Evolutionary conservation across 2,888 invertebrate species (phyloP), one percentile per base, ranked within the genome.

Genomic region (Sylvicola fuscatus): DNA sequence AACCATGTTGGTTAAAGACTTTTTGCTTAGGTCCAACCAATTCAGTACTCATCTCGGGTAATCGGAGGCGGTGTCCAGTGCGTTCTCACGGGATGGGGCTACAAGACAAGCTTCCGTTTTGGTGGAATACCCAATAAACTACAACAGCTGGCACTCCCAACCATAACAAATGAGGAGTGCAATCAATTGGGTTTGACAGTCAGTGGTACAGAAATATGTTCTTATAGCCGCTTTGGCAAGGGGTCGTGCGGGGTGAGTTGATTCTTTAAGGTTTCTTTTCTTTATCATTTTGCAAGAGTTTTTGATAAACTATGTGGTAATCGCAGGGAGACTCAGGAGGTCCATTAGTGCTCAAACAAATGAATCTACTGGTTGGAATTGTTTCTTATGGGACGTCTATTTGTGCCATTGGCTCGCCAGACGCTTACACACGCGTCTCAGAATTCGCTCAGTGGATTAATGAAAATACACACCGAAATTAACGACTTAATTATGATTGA

Each of bases 271-370:
- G 10, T 27, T 34, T 6, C 27, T 11, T 3, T 34, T 11, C 15
- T 12, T 27, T 10, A 21, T 3, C 6, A 32, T 16, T 27, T 27
- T 30, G 7, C n/a, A 27, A 27, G 29, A 13, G n/a, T 7, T 12
- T 13, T 12, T 29, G 5, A 7, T 29, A 27, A 33, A 40, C 14
- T 33, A 14, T 33, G 11, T 12, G 16, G 33, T 35, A 17, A n/a
- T 33, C 31, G 13, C 13, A 56, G 57, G 56, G 57, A 3, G 57
- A 58, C 39, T 56, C 57, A 12, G 57, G 57, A 11, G 57, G 57
- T 2, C 57, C 57, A 3, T 37, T 58, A n/a, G n/a, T n/a, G n/a
- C n/a, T n/a, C n/a, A n/a, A n/a, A n/a, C n/a, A n/a, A n/a, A n/a
- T n/a, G n/a, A n/a, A 21, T 21, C 42, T 43, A 17, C 51, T 52